These are phyloP conservation scores for Speoplatyrhinus poulsoni DNA, from an alignment of 2,113 vertebrate species.

Conservation along the genomic window DNA sequence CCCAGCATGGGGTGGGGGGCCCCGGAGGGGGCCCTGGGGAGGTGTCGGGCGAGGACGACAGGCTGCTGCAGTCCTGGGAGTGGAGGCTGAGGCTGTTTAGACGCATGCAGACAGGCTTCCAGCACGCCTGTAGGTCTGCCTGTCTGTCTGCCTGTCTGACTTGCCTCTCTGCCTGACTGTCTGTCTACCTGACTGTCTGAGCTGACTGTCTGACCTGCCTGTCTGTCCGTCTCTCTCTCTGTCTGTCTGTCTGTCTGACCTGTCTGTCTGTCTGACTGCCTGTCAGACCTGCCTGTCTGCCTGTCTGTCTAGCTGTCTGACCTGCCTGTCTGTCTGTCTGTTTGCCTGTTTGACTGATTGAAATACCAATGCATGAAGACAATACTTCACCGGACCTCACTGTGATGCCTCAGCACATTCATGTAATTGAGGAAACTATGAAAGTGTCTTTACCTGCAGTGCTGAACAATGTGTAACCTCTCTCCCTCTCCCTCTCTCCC, in stretches of 20 bases:
- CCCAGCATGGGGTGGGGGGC: too few relatives aligned
- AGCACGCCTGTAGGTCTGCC: constrained; percentile 84
- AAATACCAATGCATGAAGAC: too few relatives aligned
- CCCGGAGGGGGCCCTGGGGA: constrained; percentile 71
- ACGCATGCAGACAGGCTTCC: constrained; percentile 90
- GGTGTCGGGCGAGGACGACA: constrained; percentile 78
- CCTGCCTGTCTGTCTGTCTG: neutral
- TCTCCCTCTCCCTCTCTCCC: too few relatives aligned
- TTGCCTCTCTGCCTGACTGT: neutral
- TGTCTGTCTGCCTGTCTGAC: neutral
- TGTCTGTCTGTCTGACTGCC: neutral
- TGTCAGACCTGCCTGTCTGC: neutral
- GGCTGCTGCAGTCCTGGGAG: constrained; percentile 89
- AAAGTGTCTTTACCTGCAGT: too few relatives aligned
- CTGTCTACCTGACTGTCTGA: neutral
- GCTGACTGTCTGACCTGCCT: neutral
- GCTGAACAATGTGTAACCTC: too few relatives aligned
- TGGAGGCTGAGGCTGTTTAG: constrained; percentile 88
- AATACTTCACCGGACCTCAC: too few relatives aligned
- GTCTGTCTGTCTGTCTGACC: neutral
- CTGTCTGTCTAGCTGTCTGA: neutral
- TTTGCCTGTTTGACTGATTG: neutral
- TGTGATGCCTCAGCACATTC: too few relatives aligned
- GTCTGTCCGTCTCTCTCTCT: constrained; percentile 3
- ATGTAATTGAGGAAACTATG: too few relatives aligned